phyloP scores from a whole-genome alignment of 2,888 invertebrate species.

The Nematopogon swammerdamellus region DNA sequence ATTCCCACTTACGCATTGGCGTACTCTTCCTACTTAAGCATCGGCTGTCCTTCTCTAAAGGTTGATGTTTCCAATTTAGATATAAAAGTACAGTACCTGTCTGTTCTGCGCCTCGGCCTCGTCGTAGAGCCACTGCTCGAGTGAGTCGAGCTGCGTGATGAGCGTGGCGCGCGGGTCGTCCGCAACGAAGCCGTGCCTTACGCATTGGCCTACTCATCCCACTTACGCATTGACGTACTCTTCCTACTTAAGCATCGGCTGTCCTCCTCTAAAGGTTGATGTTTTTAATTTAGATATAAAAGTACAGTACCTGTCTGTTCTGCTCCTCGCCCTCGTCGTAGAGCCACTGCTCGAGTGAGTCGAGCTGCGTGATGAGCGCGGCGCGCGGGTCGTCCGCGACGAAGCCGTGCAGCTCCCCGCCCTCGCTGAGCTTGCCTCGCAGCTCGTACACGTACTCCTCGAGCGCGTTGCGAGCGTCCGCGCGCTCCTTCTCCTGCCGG shows the following conservation, averaged over 20 bases:
- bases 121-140: conserved; percentile 97
- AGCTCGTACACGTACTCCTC: conserved; percentile 99
- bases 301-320: conserved; percentile 59
- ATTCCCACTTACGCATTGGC: too few relatives aligned
- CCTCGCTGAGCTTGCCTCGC: conserved; percentile 80
- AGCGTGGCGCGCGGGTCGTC: conserved; percentile 65
- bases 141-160: conserved; percentile 68
- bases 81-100: too few relatives aligned
- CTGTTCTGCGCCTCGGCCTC: conserved; percentile 90
- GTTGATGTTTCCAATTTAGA: too few relatives aligned
- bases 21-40: too few relatives aligned
- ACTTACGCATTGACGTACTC: too few relatives aligned
- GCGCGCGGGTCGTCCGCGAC: conserved; percentile 68
- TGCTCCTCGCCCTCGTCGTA: conserved; percentile 96
- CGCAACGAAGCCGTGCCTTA: conserved; percentile 70
- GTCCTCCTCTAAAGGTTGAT: too few relatives aligned
- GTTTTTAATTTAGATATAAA: too few relatives aligned
- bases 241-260: too few relatives aligned
- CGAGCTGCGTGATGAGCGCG: conserved; percentile 63
- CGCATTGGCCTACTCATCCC: too few relatives aligned
- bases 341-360: conserved; percentile 92
- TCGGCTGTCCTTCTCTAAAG: too few relatives aligned
- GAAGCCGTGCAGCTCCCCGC: conserved; percentile 72
- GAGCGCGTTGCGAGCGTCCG: conserved; percentile 93
- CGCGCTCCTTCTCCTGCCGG: conserved; percentile 89